Base-by-base conservation (phyloP, 2,113 vertebrate species). In the Gadus macrocephalus region DNA sequence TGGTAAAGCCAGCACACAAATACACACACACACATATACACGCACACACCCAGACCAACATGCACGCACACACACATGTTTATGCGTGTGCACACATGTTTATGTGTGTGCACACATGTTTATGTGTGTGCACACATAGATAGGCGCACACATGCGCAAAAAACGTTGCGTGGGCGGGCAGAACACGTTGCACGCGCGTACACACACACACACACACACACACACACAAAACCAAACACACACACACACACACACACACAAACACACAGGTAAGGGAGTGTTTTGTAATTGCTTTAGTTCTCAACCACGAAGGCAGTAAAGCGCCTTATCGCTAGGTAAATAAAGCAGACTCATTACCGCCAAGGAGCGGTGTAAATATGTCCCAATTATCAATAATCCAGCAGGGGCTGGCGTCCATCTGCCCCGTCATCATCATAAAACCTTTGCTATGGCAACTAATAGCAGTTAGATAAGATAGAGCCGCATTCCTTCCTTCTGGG, bases 371-470 rank as follows among this genome's bases (percentile, higher is more conserved):
- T 42, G 53, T 85, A 87, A 90, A 85, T 83, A 86, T 82, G 82
- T 64, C 78, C 63, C 72, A 81, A 82, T 88, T 84, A 88, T 89
- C 85, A 83, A 88, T 88, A 82, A 88, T 83, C 68, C 73, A 67
- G 67, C 68, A 25, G n/a, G 65, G 68, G 71, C 53, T 77, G 72
- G 64, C 53, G 42, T 56, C 71, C 63, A 55, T 76, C 78, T 83
- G 63, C 65, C 59, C 63, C 42, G 2, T 5, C 72, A 59, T 79
- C 76, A 69, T 80, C 75, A 79, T 82, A 80, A 82, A 73, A 65
- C 62, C 22, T 68, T 58, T 49, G 70, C 80, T 67, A 60, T 72
- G 70, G 81, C 79, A 71, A 81, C 77, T 74, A 75, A 83, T 78
- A 67, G 65, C 70, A 60, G 56, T 15, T 27, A 11, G 81, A 86